Base-by-base conservation (phyloP, 2,888 invertebrate species). In the Tipula lateralis region DNA sequence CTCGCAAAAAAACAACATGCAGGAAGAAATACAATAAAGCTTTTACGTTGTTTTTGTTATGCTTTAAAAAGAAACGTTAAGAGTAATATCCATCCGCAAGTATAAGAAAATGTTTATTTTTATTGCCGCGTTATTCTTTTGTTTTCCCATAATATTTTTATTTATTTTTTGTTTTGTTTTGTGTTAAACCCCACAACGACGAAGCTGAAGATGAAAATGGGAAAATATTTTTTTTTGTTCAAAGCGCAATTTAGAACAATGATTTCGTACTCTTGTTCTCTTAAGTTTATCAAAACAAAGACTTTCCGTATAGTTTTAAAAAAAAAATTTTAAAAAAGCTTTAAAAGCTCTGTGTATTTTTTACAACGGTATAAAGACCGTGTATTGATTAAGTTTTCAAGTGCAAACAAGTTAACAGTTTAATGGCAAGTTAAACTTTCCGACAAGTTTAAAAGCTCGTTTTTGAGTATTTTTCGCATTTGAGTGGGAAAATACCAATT, bases 81-180 rank as follows among this genome's bases (percentile, higher is more conserved):
- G 6, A 50, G 19, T 19, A 19, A 50, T 50, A 50, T 9, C 16
- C 66, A 24, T 66, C 66, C 66, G 66, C 66, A 66, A 24, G 16
- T 39, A 50, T 5, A 50, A 16, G 44, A 50, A 66, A 66, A 66
- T 66, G 24, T 66, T 66, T 66, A 24, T 66, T 66, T 24, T 66
- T 66, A 66, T 66, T 66, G 66, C 66, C 66, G 66, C 66, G 24
- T 66, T 66, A 66, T 66, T 24, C 66, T 66, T 66, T 66, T 66
- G 66, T 66, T 19, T 66, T 66, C 24, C 66, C 9, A n/a, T 2
- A 44, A 44, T n/a, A 44, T 44, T 3, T 44, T 39, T 32, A n/a
- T n/a, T n/a, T n/a, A n/a, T n/a, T 34, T 36, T 2, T 1, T 32
- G 32, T 32, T 36, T 36, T 9, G 9, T 1, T 9, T 9, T 7